Base-by-base conservation (phyloP, 2,797 vertebrate species). In the Forpus xanthops region DNA sequence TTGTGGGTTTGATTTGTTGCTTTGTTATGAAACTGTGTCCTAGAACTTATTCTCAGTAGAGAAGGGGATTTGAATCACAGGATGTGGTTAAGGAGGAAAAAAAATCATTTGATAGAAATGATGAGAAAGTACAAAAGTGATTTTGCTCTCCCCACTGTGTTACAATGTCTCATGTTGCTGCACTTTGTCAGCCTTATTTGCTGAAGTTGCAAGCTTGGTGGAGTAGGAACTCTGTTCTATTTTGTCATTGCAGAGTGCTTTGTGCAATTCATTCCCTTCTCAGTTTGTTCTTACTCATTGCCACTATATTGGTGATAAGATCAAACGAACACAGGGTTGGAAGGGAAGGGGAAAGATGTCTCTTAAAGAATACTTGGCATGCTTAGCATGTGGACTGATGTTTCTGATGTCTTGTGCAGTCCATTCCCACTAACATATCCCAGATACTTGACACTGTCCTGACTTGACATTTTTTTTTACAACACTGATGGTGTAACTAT, bases 1-100 rank as follows among this genome's bases (percentile, higher is more conserved):
- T 85, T 73, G 47, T 58, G 77, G 67, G 31, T 90, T 86, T 86
- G 79, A 94, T 93, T 89, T 93, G 82, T 85, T 83, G 37, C 82
- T 41, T 56, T 90, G 87, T 85, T 45, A 90, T 76, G 78, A 73
- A 93, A 67, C 87, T 33, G 39, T 85, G 65, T 80, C 86, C 87
- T 93, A 64, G 82, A 77, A 83, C 82, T 90, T 61, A 21, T 58
- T 91, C 41, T 66, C 80, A 11, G 50, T 83, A 67, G 84, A 90
- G 73, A 24, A 1, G 81, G 89, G 50, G 79, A 83, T 93, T 80
- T 91, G 87, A 95, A 65, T 89, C 93, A 83, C 74, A 90, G 85
- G 85, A 90, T 82, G 78, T 65, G 77, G 94, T 61, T 93, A 91
- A 87, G 41, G 77, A 70, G 72, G 5, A 74, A 81, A 85, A 86